These are phyloP conservation scores for Epinephelus lanceolatus DNA, from an alignment of 2,113 vertebrate genomes.

Conservation along the genomic window DNA sequence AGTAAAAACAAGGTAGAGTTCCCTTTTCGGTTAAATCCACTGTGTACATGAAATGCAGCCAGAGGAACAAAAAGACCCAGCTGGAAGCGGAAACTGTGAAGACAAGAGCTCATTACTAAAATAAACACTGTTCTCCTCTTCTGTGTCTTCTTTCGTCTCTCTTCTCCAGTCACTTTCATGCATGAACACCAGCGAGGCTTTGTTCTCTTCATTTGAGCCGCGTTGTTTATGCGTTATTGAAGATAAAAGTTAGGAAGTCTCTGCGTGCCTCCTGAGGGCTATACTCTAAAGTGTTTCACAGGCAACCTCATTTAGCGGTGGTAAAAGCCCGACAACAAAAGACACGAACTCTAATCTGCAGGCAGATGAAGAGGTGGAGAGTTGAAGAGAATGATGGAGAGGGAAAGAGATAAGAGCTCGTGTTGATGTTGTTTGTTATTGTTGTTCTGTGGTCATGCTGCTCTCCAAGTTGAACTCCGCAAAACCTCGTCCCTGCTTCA, in stretches of 20 bases:
- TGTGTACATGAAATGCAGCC: constrained; percentile 40
- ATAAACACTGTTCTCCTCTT: constrained; percentile 62
- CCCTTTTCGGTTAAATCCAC: constrained; percentile 38
- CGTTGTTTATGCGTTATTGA: constrained; percentile 43
- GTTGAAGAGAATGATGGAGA: not conserved
- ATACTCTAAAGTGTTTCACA: constrained; percentile 33
- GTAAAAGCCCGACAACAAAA: constrained; percentile 41
- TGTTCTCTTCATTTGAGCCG: constrained; percentile 43
- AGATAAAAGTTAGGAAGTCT: constrained; percentile 58
- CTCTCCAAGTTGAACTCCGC: not conserved
- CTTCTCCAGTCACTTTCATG: constrained; percentile 56
- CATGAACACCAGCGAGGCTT: constrained; percentile 53
- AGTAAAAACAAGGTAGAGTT: constrained; percentile 36
- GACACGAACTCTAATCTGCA: constrained; percentile 29
- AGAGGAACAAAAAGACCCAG: constrained; percentile 58
- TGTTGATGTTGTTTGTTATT: not conserved
- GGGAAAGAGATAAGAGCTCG: not conserved
- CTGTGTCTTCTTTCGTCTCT: constrained; percentile 26
- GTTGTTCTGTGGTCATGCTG: not conserved
- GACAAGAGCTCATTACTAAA: constrained; percentile 71
- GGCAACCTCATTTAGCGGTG: constrained; percentile 47
- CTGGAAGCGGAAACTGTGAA: constrained; percentile 58
- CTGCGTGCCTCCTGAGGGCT: constrained; percentile 19
- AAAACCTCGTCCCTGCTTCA: not conserved
- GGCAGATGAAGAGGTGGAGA: constrained; percentile 25